Conservation (phyloP, 1,140 invertebrate species). For the Anastrepha obliqua region DNA sequence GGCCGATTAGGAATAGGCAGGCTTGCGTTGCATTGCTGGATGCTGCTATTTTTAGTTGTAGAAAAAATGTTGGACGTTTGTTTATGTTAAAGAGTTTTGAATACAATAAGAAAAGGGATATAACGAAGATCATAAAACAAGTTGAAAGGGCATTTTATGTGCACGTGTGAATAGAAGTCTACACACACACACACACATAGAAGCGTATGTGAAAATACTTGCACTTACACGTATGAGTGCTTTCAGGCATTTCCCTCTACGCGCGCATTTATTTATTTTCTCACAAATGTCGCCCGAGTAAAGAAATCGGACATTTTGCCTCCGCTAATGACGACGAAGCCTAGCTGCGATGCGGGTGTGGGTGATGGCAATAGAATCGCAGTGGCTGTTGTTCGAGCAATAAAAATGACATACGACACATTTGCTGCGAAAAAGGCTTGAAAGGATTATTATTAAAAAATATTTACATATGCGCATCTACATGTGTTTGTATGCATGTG, state of each 20-base stretch:
- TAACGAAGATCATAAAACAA: not conserved
- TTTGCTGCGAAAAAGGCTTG: not conserved
- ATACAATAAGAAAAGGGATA: not conserved
- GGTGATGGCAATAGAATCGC: not conserved
- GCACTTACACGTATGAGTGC: no score
- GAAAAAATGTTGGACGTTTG: slow-evolving; percentile 3
- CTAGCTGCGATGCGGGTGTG: no score
- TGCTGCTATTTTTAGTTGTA: not conserved
- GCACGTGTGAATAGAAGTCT: not conserved
- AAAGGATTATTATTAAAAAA: slow-evolving; percentile 27
- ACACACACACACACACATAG: not conserved
- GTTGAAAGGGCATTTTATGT: slow-evolving; percentile 5
- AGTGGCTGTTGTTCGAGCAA: not conserved
- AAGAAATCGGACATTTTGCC: not conserved
- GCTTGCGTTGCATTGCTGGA: no score
- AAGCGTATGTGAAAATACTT: no score
- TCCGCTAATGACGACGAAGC: not conserved
- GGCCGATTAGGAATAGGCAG: no score
- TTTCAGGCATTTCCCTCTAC: not conserved
- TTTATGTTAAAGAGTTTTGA: slow-evolving; percentile 10
- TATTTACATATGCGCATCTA: not conserved
- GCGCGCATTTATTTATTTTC: not conserved
- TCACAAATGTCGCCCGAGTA: not conserved
- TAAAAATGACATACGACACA: slow-evolving; percentile 4
- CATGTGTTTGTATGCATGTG: no score